Evolutionary conservation across 2,797 vertebrate genomes (phyloP).

Genomic region (Dermochelys coriacea): DNA sequence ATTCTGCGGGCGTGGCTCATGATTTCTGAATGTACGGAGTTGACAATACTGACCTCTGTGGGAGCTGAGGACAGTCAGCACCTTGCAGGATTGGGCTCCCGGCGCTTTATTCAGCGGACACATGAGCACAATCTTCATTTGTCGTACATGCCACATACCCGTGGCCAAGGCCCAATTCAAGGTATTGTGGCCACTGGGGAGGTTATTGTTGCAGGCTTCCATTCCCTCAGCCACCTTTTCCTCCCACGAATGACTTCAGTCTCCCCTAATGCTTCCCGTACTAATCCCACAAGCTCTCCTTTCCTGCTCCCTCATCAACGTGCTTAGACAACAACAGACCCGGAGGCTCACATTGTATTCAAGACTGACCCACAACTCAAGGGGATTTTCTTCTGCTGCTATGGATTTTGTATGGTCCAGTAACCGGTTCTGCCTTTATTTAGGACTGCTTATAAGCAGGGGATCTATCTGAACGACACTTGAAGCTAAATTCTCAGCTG

Average conservation of each 20-base stretch:
- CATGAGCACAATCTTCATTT: neutral
- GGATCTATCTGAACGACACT: neutral
- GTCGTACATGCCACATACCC: neutral
- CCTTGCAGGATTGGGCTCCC: neutral
- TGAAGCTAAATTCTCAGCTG: neutral
- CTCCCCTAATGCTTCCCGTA: neutral
- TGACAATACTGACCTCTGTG: neutral
- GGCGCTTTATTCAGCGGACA: neutral
- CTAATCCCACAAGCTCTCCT: neutral
- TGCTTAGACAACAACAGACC: neutral
- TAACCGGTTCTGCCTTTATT: neutral
- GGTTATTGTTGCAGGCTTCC: neutral
- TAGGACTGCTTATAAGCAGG: neutral
- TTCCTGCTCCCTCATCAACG: neutral
- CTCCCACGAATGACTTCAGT: neutral
- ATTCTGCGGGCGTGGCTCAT: neutral
- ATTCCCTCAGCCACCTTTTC: neutral
- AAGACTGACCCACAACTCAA: neutral
- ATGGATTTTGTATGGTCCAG: neutral
- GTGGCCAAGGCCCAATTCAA: neutral
- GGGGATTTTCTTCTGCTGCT: neutral
- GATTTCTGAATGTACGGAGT: neutral
- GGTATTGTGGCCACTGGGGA: neutral
- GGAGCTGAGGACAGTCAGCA: neutral
- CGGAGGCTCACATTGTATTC: fast-evolving